A percentile compares a stretch with the other conserved stretches of the same genome.
phyloP scores from a whole-genome alignment of 1,140 invertebrate genomes.

The Drosophila sproati region DNA sequence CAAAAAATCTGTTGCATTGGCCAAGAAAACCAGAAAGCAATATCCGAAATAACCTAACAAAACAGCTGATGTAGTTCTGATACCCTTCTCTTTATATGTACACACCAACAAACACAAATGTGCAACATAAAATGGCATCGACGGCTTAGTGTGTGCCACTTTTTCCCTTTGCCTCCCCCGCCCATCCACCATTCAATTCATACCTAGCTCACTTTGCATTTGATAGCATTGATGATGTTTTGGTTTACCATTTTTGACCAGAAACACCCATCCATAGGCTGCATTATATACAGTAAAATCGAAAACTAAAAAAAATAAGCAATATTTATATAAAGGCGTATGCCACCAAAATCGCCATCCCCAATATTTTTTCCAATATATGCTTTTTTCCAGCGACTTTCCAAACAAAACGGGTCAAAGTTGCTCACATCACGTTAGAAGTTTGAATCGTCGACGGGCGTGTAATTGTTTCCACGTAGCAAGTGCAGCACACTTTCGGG shows the following conservation, averaged over 20 bases:
- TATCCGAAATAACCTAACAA: neutral
- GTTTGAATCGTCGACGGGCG: constrained; percentile 24
- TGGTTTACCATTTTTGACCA: constrained; percentile 43
- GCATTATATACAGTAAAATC: constrained; percentile 17
- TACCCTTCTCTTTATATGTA: neutral
- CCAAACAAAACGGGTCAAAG: constrained; percentile 54
- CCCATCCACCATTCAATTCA: neutral
- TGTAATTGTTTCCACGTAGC: constrained; percentile 45
- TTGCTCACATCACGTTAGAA: constrained; percentile 37
- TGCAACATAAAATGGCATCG: constrained; percentile 32
- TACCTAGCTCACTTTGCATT: constrained; percentile 16
- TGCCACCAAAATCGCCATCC: neutral
- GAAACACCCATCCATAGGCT: constrained; percentile 1
- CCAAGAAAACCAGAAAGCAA: constrained; percentile 30
- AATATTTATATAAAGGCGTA: constrained; percentile 29
- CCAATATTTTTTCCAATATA: constrained; percentile 4
- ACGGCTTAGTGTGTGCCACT: constrained; percentile 18
- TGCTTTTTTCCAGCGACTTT: constrained; percentile 15
- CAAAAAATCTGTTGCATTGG: constrained; percentile 4
- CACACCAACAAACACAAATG: constrained; percentile 14
- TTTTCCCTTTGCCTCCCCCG: neutral
- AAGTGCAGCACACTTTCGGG: constrained; percentile 35
- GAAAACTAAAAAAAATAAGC: constrained; percentile 12
- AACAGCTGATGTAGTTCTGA: neutral
- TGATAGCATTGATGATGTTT: constrained; percentile 52